Conservation (phyloP, 2,888 invertebrate species). For the Heliconius aoede region DNA sequence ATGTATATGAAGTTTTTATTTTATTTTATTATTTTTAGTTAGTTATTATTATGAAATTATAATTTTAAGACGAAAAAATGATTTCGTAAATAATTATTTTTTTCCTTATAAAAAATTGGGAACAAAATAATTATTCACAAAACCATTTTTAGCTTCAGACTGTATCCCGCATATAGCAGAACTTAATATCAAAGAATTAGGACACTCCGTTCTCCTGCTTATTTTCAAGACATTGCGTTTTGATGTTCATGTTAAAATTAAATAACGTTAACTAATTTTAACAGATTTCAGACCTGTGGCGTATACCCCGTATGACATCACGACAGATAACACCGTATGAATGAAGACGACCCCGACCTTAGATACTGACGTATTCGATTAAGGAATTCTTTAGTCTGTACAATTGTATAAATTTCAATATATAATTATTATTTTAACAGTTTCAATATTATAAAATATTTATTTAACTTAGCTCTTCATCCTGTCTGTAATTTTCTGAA, state of each 20-base stretch:
- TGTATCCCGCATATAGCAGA: not conserved
- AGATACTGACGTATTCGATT: constrained; percentile 31
- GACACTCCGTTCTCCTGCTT: not conserved
- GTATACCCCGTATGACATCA: constrained; percentile 27
- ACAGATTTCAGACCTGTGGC: not conserved
- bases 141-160: no score
- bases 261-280: not conserved
- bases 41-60: no score
- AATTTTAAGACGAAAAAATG: no score
- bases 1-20: no score
- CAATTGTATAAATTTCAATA: not conserved
- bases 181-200: not conserved
- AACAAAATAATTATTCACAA: no score
- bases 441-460: not conserved
- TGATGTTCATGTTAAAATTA: not conserved
- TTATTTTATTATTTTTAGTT: no score
- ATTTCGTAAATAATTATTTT: no score
- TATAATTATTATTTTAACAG: not conserved
- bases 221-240: not conserved
- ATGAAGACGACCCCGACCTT: constrained; percentile 34
- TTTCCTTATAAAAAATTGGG: no score
- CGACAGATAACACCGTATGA: constrained; percentile 26
- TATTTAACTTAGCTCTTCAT: not conserved
- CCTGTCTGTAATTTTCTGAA: not conserved
- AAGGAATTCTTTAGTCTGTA: constrained; percentile 6